Evolutionary conservation across 2,113 vertebrate species (phyloP).

Genomic region (Cairina moschata): DNA sequence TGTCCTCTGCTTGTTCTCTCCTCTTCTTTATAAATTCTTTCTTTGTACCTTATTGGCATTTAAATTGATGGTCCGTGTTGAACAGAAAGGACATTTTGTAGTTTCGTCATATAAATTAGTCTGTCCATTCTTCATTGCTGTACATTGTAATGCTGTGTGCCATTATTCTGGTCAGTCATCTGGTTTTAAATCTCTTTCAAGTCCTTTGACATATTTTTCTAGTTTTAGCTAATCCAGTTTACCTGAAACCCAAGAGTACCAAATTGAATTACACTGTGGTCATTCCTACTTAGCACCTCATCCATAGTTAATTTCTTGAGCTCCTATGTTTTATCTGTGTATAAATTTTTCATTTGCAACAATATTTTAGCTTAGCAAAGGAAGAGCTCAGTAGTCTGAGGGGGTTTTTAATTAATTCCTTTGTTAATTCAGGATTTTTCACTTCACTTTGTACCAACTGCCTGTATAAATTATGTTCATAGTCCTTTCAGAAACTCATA

Average conservation of each 20-base stretch:
- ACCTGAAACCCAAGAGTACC: conserved; percentile 1
- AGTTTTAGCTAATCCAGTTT: background rate
- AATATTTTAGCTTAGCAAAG: conserved; percentile 23
- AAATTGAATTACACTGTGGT: background rate
- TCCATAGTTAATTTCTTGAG: conserved; percentile 53
- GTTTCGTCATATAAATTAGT: background rate
- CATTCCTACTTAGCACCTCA: conserved; percentile 30
- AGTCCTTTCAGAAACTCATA: background rate
- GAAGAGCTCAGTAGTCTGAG: background rate
- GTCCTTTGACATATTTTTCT: conserved; percentile 5
- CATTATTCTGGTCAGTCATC: background rate
- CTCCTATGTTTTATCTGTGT: background rate
- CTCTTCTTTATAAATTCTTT: background rate
- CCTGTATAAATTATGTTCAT: background rate
- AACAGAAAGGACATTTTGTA: conserved; percentile 12
- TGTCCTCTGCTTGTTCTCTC: background rate
- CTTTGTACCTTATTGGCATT: background rate
- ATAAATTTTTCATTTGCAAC: conserved; percentile 57
- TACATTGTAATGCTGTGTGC: background rate
- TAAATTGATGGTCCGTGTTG: background rate
- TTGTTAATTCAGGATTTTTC: background rate
- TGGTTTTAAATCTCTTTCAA: conserved; percentile 21
- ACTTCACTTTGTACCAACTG: background rate
- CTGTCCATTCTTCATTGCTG: background rate
- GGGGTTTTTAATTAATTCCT: background rate